Conservation (phyloP, 2,888 invertebrate genomes). For the Lycophotia porphyrea region DNA sequence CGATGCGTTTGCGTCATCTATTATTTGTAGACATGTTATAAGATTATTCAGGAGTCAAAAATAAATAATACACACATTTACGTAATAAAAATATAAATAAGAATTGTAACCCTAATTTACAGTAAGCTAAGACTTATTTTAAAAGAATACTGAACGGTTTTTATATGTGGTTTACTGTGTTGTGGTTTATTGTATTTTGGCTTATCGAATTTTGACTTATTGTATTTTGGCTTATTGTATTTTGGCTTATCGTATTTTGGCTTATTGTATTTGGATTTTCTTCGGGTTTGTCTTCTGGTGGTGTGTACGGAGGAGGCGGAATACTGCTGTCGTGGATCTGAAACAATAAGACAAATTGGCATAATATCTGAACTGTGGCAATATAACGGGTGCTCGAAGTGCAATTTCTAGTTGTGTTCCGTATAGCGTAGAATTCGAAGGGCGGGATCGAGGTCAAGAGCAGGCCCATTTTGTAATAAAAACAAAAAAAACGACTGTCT, state of each 20-base stretch:
- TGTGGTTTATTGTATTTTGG: constrained; percentile 13
- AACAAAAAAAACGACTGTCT: too few species aligned
- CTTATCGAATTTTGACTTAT: constrained; percentile 8
- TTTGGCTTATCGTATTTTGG: constrained; percentile 13
- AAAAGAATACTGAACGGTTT: constrained; percentile 45
- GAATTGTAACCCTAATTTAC: constrained; percentile 41
- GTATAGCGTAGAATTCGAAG: background rate
- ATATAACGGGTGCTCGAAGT: background rate
- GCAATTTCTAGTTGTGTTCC: background rate
- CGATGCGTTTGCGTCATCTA: background rate
- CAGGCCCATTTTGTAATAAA: too few species aligned
- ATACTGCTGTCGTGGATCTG: constrained; percentile 85
- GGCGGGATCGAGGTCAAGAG: too few species aligned
- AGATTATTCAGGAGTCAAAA: background rate
- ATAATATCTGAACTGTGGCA: background rate
- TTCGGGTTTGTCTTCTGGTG: constrained; percentile 76
- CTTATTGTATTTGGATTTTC: constrained; percentile 51
- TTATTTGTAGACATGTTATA: background rate
- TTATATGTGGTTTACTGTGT: constrained; percentile 44
- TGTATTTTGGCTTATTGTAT: constrained; percentile 10
- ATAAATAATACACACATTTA: constrained; percentile 48
- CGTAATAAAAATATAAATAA: constrained; percentile 54
- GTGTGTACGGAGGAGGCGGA: constrained; percentile 84
- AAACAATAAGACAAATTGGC: constrained; percentile 40
- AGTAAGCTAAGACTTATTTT: constrained; percentile 24